A percentile compares a stretch with the other conserved stretches of the same genome.
These are phyloP conservation scores for Trichoplusia ni DNA, from an alignment of 1,140 invertebrate genomes.

Conservation along the genomic window DNA sequence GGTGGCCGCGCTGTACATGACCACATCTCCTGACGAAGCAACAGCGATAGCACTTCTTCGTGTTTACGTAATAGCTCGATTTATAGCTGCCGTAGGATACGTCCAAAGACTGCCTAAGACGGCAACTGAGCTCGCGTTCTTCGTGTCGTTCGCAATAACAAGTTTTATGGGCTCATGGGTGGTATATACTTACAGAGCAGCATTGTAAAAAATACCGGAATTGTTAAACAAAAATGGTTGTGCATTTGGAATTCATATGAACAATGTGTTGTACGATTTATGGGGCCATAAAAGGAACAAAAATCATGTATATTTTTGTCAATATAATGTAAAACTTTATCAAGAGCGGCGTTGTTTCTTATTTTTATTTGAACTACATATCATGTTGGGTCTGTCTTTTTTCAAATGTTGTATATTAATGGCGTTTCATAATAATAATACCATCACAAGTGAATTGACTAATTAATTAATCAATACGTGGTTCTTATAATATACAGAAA, in stretches of 20 bases:
- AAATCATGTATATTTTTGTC: slow-evolving; percentile 9
- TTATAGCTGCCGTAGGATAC: slow-evolving; percentile 48
- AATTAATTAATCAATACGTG: too few relatives aligned
- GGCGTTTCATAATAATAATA: background rate
- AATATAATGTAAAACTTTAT: slow-evolving; percentile 1
- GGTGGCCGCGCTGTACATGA: slow-evolving; percentile 59
- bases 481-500: too few relatives aligned
- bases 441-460: too few relatives aligned
- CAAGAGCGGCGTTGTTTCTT: background rate
- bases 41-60: slow-evolving; percentile 45
- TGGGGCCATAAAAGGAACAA: slow-evolving; percentile 1
- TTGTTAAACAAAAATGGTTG: background rate
- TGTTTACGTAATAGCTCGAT: slow-evolving; percentile 44
- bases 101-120: slow-evolving; percentile 37
- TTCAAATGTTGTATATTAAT: background rate
- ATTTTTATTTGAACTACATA: background rate
- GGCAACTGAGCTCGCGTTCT: slow-evolving; percentile 43
- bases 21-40: slow-evolving; percentile 44
- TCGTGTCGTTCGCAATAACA: slow-evolving; percentile 51
- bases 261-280: background rate
- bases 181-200: slow-evolving; percentile 47
- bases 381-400: background rate
- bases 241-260: slow-evolving; percentile 16
- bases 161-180: slow-evolving; percentile 51
- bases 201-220: slow-evolving; percentile 37